Evolutionary conservation across 1,140 invertebrate genomes (phyloP), one percentile per base, ranked within the genome.

Genomic region (Anadara kagoshimensis): DNA sequence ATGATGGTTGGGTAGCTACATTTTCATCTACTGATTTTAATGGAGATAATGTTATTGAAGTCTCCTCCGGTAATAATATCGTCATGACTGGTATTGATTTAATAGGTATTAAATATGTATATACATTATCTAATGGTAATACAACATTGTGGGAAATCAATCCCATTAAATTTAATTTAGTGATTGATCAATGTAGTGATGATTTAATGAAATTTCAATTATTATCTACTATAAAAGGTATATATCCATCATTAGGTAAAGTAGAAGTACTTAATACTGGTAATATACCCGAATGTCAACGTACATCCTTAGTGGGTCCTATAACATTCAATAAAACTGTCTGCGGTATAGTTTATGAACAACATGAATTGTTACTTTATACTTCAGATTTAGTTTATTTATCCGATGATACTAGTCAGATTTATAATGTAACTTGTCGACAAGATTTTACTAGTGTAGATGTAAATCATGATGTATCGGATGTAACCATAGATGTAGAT

Each of bases 401-500:
- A 18, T 43, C 58, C 4, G 7, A n/a, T 11, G 36, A 61, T 5
- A 22, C 22, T 11, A 61, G 58, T 61, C 58, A 61, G 36, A 8
- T 61, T 26, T 61, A 43, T 61, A 61, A 61, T n/a, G 58, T 61
- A 41, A 61, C 58, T 11, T 61, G 58, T 44, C 4, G 8, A 11
- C 58, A 61, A n/a, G 58, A 61, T 43, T 61, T 61, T 8, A 61
- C 58, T 22, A 26, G 29, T 22, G 20, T 45, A 12, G 43, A 45
- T 61, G 7, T 61, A 11, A 3, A 8, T 5, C 58, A 61, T n/a
- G 58, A 61, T 12, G 36, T 61, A 11, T 8, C 29, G 5, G 36
- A 61, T 11, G 58, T 61, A 5, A 61, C 36, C 18, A 41, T 61
- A 4, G 58, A 61, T 16, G 29, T 61, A 22, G 58, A 61, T n/a